phyloP scores from a whole-genome alignment of 2,888 invertebrate genomes.

The Calameuta pallipes region DNA sequence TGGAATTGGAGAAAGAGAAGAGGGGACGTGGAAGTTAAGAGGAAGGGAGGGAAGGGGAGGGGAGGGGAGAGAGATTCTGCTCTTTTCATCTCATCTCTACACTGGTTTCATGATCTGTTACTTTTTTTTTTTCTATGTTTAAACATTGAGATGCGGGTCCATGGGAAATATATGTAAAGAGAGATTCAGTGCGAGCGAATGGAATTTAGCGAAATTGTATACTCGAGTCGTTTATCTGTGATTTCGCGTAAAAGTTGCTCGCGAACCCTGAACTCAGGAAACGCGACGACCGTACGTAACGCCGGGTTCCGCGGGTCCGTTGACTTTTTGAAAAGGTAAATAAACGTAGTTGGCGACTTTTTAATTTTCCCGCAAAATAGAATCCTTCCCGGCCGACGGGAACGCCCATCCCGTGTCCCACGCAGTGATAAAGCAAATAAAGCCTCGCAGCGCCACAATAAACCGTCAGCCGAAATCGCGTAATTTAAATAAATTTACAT shows the following conservation, averaged over 20 bases:
- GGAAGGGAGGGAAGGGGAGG: no score
- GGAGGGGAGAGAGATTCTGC: not conserved
- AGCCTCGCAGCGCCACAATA: constrained; percentile 61
- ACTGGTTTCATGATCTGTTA: not conserved
- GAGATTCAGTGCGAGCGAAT: not conserved
- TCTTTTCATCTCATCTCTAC: not conserved
- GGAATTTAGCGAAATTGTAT: not conserved
- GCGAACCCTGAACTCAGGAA: no score
- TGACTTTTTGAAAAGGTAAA: constrained; percentile 20
- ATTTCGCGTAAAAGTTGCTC: not conserved
- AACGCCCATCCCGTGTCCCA: constrained; percentile 62
- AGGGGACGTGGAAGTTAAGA: not conserved
- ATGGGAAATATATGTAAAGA: not conserved
- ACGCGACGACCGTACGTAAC: not conserved
- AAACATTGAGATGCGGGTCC: not conserved
- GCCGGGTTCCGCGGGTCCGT: constrained; percentile 3
- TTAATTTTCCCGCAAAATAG: constrained; percentile 60
- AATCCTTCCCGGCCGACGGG: constrained; percentile 51
- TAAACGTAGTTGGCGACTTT: constrained; percentile 41
- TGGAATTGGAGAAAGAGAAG: constrained; percentile 7
- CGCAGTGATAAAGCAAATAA: constrained; percentile 63
- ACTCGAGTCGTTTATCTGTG: not conserved
- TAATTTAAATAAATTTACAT: constrained; percentile 65
- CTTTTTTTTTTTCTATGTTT: not conserved
- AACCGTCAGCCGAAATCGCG: constrained; percentile 62